Conservation (phyloP, 2,797 vertebrate genomes). For the Chloroceryle amazona region DNA sequence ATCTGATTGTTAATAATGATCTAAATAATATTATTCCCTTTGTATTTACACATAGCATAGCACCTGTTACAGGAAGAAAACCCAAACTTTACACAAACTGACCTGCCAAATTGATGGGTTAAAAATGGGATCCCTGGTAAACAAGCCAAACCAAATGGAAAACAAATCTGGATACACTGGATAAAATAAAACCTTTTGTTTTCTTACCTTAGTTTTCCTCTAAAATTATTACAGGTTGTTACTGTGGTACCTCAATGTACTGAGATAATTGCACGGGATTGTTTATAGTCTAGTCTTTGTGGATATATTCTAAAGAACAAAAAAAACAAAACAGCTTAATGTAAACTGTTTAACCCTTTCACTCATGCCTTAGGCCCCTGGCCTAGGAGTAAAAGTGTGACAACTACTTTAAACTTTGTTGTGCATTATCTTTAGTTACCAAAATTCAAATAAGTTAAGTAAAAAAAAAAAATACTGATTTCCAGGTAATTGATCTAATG, state of each 20-base stretch:
- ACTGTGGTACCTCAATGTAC: constrained; percentile 23
- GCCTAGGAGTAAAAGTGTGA: constrained; percentile 15
- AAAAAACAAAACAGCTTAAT: constrained; percentile 63
- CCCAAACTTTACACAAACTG: constrained; percentile 59
- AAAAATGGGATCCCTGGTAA: constrained; percentile 62
- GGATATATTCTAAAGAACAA: constrained; percentile 63
- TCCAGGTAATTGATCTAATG: constrained; percentile 59
- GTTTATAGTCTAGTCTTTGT: constrained; percentile 28
- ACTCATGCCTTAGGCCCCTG: constrained; percentile 10
- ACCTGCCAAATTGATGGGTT: constrained; percentile 53
- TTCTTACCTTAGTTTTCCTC: constrained; percentile 60
- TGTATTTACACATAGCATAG: constrained; percentile 79
- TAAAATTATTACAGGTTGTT: constrained; percentile 29
- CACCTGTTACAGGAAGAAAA: constrained; percentile 77
- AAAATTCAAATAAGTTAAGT: constrained; percentile 74
- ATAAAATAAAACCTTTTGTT: constrained; percentile 52
- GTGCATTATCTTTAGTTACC: constrained; percentile 58
- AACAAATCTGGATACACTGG: constrained; percentile 46
- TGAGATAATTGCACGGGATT: constrained; percentile 58
- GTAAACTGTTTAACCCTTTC: constrained; percentile 73
- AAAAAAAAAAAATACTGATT: constrained; percentile 36
- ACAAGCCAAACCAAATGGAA: constrained; percentile 57
- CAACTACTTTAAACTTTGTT: constrained; percentile 62
- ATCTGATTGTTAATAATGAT: constrained; percentile 65
- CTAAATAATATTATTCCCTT: constrained; percentile 66